Evolutionary conservation across 2,113 vertebrate species (phyloP).

Genomic region (Hippolais icterina): DNA sequence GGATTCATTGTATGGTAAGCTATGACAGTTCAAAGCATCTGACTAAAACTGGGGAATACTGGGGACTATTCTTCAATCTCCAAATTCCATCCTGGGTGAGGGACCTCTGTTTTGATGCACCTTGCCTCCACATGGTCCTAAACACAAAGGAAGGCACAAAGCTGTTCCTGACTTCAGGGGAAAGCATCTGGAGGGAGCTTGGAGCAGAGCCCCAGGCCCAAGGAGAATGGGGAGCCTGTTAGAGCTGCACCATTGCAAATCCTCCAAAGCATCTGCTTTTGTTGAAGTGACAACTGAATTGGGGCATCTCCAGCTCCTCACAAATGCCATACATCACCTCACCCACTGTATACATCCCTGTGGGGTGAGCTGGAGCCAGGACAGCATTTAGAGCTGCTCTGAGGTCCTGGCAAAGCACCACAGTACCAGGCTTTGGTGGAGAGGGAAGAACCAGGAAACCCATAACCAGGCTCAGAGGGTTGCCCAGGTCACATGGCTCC

Average conservation of each 20-base stretch:
- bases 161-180: background rate
- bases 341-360: background rate
- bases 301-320: background rate
- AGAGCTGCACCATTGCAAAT: background rate
- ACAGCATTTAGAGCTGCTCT: background rate
- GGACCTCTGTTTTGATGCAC: background rate
- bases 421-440: rapidly evolving
- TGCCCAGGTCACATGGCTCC: background rate
- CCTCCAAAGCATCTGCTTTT: background rate
- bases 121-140: background rate
- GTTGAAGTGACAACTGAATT: background rate
- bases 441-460: background rate
- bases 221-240: background rate
- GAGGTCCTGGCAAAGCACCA: background rate
- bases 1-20: background rate
- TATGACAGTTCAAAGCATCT: background rate
- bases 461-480: background rate
- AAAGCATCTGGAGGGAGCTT: background rate
- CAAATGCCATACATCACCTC: background rate
- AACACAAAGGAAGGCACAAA: background rate
- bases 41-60: background rate
- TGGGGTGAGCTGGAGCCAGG: background rate
- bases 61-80: background rate
- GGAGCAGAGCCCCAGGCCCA: background rate
- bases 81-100: background rate